A percentile compares a stretch with the other conserved stretches of the same genome.
Evolutionary conservation across 2,113 vertebrate genomes (phyloP).

Genomic region (Microcebus tavaratra): DNA sequence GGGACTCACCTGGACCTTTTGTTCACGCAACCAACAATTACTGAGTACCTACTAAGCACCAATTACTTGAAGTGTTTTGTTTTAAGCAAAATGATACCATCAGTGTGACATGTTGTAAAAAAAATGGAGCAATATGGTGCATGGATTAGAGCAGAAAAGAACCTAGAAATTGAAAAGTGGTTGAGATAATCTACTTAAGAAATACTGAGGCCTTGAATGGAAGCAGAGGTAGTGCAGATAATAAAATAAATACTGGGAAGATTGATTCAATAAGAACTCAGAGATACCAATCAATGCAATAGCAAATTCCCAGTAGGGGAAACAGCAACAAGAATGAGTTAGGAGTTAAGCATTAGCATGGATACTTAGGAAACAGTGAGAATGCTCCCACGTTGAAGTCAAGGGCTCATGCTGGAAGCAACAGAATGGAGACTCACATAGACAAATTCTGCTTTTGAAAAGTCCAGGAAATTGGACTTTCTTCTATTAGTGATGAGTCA

Average conservation of each 20-base stretch:
- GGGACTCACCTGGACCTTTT: not conserved
- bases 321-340: not conserved
- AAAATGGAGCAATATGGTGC: not conserved
- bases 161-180: not conserved
- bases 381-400: not conserved
- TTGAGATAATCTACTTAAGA: not conserved
- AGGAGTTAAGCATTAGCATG: not conserved
- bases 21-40: not conserved
- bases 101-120: not conserved
- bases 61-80: not conserved
- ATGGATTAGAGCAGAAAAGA: not conserved
- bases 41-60: not conserved
- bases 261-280: not conserved
- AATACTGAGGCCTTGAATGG: not conserved
- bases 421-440: not conserved
- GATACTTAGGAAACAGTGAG: not conserved
- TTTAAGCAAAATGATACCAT: conserved; percentile 16
- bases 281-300: not conserved
- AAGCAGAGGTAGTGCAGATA: not conserved
- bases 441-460: conserved; percentile 55
- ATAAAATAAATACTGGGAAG: not conserved
- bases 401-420: conserved; percentile 15
- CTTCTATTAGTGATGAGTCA: conserved; percentile 64
- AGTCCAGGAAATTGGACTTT: conserved; percentile 60
- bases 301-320: not conserved